phyloP scores from a whole-genome alignment of 2,113 vertebrate genomes.

The Anoplopoma fimbria region DNA sequence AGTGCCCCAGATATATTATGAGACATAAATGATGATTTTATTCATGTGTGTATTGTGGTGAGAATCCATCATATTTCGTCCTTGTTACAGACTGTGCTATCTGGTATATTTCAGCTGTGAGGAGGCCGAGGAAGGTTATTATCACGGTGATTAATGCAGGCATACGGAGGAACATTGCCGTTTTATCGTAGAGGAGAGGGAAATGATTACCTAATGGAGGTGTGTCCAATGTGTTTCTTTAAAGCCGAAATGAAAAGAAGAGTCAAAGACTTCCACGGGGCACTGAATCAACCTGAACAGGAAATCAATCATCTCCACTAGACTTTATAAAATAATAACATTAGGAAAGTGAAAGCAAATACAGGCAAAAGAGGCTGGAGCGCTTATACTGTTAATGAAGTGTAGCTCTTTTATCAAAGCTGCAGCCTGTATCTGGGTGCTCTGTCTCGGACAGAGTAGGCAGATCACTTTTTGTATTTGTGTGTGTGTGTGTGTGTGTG shows the following conservation, averaged over 20 bases:
- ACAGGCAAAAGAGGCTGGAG: conserved; percentile 30
- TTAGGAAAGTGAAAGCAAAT: conserved; percentile 57
- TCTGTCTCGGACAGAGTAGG: conserved; percentile 18
- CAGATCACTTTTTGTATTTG: conserved; percentile 3
- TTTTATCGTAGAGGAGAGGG: conserved; percentile 60
- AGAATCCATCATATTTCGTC: conserved; percentile 61
- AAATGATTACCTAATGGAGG: conserved; percentile 71
- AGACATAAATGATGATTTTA: conserved; percentile 51
- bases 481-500: background rate
- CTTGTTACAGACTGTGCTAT: conserved; percentile 38
- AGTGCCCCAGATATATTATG: conserved; percentile 30
- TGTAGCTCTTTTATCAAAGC: conserved; percentile 57
- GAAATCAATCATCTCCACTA: conserved; percentile 66
- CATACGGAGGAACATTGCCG: conserved; percentile 60
- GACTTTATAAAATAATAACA: conserved; percentile 64
- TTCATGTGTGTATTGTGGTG: conserved; percentile 38
- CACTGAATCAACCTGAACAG: conserved; percentile 50
- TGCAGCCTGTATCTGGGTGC: background rate
- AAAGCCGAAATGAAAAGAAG: conserved; percentile 60
- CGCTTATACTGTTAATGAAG: conserved; percentile 59
- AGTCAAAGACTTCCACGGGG: conserved; percentile 59
- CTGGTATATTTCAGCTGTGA: conserved; percentile 63
- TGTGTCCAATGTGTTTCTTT: conserved; percentile 71
- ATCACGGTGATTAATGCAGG: conserved; percentile 75
- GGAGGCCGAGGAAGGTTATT: conserved; percentile 72